A percentile compares a stretch with the other conserved stretches of the same genome.
These are phyloP conservation scores for Cynocephalus volans DNA, from an alignment of 2,113 vertebrate genomes.

Conservation along the genomic window DNA sequence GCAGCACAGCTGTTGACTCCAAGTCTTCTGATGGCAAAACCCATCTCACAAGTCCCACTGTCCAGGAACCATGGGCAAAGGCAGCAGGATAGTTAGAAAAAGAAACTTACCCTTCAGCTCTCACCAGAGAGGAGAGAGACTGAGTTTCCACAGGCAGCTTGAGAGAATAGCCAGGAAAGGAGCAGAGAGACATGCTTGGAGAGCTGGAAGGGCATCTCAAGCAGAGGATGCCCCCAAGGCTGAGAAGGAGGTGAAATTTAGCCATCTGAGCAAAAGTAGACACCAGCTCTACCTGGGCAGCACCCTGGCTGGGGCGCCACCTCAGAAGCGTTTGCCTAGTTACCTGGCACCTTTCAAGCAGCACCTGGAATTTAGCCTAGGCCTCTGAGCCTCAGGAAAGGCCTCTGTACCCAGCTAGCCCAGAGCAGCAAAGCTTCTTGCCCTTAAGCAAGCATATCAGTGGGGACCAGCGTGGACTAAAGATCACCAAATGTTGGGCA, in stretches of 20 bases:
- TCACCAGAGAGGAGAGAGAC: background rate
- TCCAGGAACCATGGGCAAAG: fast-evolving
- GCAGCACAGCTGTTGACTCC: background rate
- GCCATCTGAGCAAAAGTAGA: background rate
- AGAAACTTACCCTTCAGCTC: background rate
- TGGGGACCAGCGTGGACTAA: background rate
- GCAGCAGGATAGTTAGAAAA: background rate
- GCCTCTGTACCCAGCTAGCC: background rate
- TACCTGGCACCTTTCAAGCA: background rate
- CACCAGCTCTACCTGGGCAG: background rate
- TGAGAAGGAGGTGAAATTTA: background rate
- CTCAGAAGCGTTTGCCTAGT: background rate
- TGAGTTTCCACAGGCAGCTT: background rate
- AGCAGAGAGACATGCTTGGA: background rate
- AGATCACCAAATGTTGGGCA: background rate
- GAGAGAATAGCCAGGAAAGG: background rate
- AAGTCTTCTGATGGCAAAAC: background rate
- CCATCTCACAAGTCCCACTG: background rate
- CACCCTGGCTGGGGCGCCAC: too few relatives aligned
- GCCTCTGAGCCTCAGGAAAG: background rate
- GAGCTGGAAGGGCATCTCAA: background rate
- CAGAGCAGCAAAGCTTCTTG: background rate
- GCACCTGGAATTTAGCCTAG: background rate
- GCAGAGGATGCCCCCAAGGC: background rate
- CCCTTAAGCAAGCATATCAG: background rate